A percentile compares a stretch with the other conserved stretches of the same genome.
These are phyloP conservation scores for Dioctria linearis DNA, from an alignment of 2,888 invertebrate species.

Conservation along the genomic window DNA sequence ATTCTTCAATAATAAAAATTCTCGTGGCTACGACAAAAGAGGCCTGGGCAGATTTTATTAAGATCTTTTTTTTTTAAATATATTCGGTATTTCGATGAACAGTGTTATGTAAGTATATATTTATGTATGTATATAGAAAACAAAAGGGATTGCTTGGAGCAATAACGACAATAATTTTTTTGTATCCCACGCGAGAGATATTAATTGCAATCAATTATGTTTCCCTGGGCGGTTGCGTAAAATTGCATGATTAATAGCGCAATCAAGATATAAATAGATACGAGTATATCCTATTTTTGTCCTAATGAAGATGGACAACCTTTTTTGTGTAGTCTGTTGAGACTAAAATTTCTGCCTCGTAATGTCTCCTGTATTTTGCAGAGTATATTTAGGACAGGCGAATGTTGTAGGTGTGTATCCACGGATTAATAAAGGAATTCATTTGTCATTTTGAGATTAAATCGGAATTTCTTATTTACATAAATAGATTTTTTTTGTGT, in stretches of 20 bases:
- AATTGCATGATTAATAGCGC: constrained; percentile 19
- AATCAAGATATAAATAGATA: constrained; percentile 17
- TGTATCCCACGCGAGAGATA: background rate
- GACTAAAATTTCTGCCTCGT: background rate
- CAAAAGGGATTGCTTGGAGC: background rate
- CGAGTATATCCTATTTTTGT: constrained; percentile 19
- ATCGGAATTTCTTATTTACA: background rate
- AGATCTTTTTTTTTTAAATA: background rate
- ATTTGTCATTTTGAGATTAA: background rate
- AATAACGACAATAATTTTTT: constrained; percentile 6
- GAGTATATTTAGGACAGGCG: no score
- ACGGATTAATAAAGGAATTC: background rate
- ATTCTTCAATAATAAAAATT: background rate
- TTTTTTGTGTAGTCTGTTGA: background rate
- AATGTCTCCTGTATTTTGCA: background rate
- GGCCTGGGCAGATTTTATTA: background rate
- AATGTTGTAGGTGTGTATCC: no score
- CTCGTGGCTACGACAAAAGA: background rate
- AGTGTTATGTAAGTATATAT: no score
- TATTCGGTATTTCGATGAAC: background rate
- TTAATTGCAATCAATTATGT: constrained; percentile 36
- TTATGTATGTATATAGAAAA: no score
- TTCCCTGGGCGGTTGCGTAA: constrained; percentile 11
- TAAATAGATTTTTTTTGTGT: background rate
- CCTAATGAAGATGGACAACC: constrained; percentile 12